Evolutionary conservation across 53 echinoderm and acorn worm genomes (phyloP).

Genomic region (Zoroaster sp.): DNA sequence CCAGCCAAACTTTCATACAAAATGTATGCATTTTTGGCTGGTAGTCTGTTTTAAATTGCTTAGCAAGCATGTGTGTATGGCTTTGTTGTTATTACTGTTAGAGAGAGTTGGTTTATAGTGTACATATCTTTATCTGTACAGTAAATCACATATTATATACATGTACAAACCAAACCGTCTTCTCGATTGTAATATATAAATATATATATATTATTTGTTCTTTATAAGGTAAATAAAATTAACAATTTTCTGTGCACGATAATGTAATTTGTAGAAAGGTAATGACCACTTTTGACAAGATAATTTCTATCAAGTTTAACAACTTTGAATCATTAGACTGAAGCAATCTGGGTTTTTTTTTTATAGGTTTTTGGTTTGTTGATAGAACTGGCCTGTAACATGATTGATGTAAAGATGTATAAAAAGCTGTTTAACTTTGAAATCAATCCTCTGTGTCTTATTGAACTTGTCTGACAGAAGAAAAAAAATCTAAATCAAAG

Average conservation of each 20-base stretch:
- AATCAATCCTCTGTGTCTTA: background rate
- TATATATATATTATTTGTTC: constrained; percentile 1
- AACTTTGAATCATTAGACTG: background rate
- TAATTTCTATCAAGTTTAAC: background rate
- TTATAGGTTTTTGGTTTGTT: background rate
- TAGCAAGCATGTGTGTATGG: too few species aligned
- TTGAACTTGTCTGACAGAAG: background rate
- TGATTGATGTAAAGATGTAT: constrained; percentile 29
- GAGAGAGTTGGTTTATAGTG: background rate
- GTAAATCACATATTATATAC: background rate
- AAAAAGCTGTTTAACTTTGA: constrained; percentile 25
- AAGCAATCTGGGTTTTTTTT: background rate
- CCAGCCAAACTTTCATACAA: too few species aligned
- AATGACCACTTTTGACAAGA: background rate
- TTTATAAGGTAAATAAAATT: constrained; percentile 11
- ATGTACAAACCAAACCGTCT: constrained; percentile 10
- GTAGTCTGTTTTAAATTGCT: too few species aligned
- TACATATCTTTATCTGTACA: constrained; percentile 44
- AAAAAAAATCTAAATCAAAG: too few species aligned
- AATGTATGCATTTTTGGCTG: too few species aligned
- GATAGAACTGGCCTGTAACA: background rate
- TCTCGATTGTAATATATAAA: background rate
- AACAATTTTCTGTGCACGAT: constrained; percentile 37
- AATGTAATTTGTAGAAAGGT: background rate
- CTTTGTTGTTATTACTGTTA: background rate